Base-by-base conservation (phyloP, 2,888 invertebrate species). In the Rhagonycha fulva region DNA sequence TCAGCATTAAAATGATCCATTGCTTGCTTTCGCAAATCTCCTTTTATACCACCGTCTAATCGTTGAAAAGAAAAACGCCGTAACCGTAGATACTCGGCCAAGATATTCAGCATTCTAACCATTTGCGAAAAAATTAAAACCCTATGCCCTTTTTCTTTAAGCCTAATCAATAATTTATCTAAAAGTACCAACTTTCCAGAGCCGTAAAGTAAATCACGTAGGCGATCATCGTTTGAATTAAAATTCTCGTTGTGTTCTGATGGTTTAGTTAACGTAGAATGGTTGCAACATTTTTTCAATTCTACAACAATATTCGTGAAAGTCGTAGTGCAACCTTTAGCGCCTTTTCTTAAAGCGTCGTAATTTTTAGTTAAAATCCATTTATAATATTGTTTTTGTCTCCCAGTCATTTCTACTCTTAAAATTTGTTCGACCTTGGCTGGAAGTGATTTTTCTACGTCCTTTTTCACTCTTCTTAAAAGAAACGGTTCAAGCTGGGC, bases 401-500 rank as follows among this genome's bases (percentile, higher is more conserved):
- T 61, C 3, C 24, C 26, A n/a, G 32, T 61, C 28, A 70, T 60
- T n/a, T 14, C 60, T 0, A 70, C 62, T 9, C 19, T n/a, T 19
- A 70, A 12, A 12, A 32, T 61, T 11, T 24, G 11, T 69, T 69
- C 69, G 11, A 32, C 30, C 32, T 69, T 69, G 7, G 69, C 32
- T 30, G 14, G 14, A 14, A 69, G 32, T 11, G 28, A 14, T n/a
- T 69, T 68, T 23, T 69, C 32, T 2, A 32, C 69, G 2, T 69
- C 69, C 11, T 26, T 14, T 23, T 69, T 69, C 4, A 69, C 14
- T 4, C 30, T 47, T 32, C 69, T 69, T 14, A 69, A 69, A n/a
- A 69, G n/a, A 14, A 69, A 30, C 2, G 69, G 69, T 47, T 69
- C 32, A 11, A 69, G 12, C 85, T 98, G 97, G 86, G 95, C 96